These are phyloP conservation scores for Acomys russatus DNA, from an alignment of 2,797 vertebrate genomes.

Conservation along the genomic window DNA sequence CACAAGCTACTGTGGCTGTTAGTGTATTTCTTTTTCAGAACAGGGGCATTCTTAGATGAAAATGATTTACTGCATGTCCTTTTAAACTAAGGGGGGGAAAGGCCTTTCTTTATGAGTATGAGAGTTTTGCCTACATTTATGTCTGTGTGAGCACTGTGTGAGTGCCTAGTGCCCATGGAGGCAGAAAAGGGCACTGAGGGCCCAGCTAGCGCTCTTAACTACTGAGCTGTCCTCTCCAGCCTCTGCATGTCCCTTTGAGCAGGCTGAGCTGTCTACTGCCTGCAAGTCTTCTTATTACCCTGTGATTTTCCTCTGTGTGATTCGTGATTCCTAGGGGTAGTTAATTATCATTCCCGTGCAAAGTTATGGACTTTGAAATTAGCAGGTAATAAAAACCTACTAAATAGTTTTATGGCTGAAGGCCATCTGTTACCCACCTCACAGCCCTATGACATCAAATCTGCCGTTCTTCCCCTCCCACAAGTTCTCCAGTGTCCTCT, in stretches of 20 bases:
- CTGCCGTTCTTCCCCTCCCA: neutral
- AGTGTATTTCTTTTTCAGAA: conserved; percentile 8
- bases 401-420: conserved; percentile 19
- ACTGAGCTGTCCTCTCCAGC: neutral
- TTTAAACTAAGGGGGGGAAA: neutral
- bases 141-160: no score
- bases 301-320: neutral
- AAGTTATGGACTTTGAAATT: conserved; percentile 21
- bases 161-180: neutral
- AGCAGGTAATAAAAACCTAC: neutral
- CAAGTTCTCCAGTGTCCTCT: neutral
- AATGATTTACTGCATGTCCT: neutral
- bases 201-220: neutral
- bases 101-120: neutral
- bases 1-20: neutral
- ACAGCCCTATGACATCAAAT: neutral
- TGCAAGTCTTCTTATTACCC: neutral
- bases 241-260: neutral
- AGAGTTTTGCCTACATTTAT: neutral
- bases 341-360: conserved; percentile 11
- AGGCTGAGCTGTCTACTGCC: conserved; percentile 32
- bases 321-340: neutral
- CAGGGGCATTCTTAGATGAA: conserved; percentile 27
- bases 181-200: neutral
- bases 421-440: neutral